Percentiles rank a stretch among this genome's conserved stretches.
Conservation (phyloP, 2,797 vertebrate species). For the Orestias chungarensis region DNA sequence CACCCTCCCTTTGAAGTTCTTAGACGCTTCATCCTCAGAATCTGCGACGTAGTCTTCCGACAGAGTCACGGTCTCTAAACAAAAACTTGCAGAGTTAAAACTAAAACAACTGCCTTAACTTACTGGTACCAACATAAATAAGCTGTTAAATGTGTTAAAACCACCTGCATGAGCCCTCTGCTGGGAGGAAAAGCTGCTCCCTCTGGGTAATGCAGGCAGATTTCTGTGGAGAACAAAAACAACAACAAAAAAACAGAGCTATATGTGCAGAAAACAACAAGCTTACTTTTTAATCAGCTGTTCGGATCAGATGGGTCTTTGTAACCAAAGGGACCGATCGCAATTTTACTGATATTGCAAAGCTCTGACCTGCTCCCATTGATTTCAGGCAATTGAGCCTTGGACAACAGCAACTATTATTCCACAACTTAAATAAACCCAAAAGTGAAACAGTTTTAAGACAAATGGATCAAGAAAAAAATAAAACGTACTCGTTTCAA, state of each 20-base stretch:
- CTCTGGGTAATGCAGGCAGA: conserved; percentile 19
- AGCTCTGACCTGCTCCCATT: neutral
- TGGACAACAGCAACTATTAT: too few relatives aligned
- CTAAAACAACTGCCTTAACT: neutral
- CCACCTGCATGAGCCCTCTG: conserved; percentile 67
- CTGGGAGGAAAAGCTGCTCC: conserved; percentile 27
- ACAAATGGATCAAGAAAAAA: neutral
- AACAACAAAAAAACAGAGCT: neutral
- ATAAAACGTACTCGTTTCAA: too few relatives aligned
- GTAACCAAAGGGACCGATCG: too few relatives aligned
- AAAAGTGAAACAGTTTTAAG: neutral
- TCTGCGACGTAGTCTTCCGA: conserved; percentile 70
- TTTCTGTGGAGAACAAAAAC: conserved; percentile 65
- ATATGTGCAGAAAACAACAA: too few relatives aligned
- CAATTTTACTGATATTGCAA: neutral
- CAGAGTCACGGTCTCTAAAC: conserved; percentile 23
- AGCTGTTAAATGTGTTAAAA: neutral
- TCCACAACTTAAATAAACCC: neutral
- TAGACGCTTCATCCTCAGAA: conserved; percentile 81
- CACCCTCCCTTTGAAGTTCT: conserved; percentile 79
- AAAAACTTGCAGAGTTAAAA: neutral
- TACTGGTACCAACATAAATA: neutral
- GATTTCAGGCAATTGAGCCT: neutral
- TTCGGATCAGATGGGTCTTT: too few relatives aligned
- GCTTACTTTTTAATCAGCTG: too few relatives aligned